Conservation (phyloP, 2,113 vertebrate species). For the Cynoglossus semilaevis region DNA sequence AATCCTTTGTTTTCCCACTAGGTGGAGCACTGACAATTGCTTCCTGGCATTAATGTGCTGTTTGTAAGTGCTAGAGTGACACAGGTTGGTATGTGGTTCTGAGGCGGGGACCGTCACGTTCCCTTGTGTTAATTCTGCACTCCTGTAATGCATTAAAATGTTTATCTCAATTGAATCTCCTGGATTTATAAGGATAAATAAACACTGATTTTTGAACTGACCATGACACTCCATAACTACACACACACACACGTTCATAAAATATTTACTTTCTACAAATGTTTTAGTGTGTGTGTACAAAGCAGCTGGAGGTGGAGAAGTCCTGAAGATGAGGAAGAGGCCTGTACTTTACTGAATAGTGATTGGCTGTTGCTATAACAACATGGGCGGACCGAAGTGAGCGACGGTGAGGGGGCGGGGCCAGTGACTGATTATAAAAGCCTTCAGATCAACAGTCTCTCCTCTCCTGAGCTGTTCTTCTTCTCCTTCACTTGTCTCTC, state of each 20-base stretch:
- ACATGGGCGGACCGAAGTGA: constrained; percentile 62
- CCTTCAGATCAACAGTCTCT: constrained; percentile 60
- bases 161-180: too few relatives aligned
- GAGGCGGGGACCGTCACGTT: too few relatives aligned
- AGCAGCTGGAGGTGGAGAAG: constrained; percentile 38
- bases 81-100: too few relatives aligned
- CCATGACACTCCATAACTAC: too few relatives aligned
- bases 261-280: too few relatives aligned
- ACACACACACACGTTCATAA: too few relatives aligned
- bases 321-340: constrained; percentile 31
- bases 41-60: too few relatives aligned
- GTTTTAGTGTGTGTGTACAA: constrained; percentile 11
- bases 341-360: constrained; percentile 24
- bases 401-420: constrained; percentile 65
- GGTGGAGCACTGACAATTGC: neutral
- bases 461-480: constrained; percentile 47
- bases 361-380: constrained; percentile 77
- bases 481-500: constrained; percentile 8
- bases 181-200: too few relatives aligned
- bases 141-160: too few relatives aligned
- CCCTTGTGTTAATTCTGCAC: too few relatives aligned
- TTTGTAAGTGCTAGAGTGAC: too few relatives aligned
- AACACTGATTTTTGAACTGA: too few relatives aligned
- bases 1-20: neutral
- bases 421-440: constrained; percentile 68